A percentile compares a stretch with the other conserved stretches of the same genome.
Evolutionary conservation across 2,888 invertebrate species (phyloP).

Genomic region (Standfussiana lucernea): DNA sequence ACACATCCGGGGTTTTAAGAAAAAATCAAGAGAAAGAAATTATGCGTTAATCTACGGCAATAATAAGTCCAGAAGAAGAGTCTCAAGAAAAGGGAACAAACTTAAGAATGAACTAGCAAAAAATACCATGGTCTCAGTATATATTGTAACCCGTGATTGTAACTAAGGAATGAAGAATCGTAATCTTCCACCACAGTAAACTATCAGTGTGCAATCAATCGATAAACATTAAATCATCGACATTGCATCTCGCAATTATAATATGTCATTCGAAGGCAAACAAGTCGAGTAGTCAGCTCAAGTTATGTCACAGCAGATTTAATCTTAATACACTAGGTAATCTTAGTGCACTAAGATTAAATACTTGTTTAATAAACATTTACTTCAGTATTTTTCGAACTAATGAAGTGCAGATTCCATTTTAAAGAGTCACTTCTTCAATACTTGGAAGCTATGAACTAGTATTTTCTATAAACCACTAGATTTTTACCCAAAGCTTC

Average conservation of each 20-base stretch:
- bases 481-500: no score
- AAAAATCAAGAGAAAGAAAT: fast-evolving
- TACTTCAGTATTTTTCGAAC: conserved; percentile 14
- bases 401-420: background rate
- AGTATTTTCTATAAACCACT: background rate
- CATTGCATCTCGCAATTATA: conserved; percentile 21
- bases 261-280: conserved; percentile 42
- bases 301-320: conserved; percentile 40
- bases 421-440: background rate
- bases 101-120: background rate
- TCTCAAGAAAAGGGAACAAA: background rate
- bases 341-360: conserved; percentile 20
- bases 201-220: background rate
- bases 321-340: conserved; percentile 27
- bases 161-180: background rate
- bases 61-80: background rate
- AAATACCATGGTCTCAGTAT: background rate
- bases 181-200: background rate
- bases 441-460: background rate
- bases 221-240: conserved; percentile 17
- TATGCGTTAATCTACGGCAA: background rate
- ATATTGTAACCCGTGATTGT: no score
- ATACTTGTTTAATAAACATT: conserved; percentile 20
- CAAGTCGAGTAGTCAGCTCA: conserved; percentile 28
- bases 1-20: background rate